Evolutionary conservation across 2,797 vertebrate species (phyloP).

Genomic region (Argentina silus): DNA sequence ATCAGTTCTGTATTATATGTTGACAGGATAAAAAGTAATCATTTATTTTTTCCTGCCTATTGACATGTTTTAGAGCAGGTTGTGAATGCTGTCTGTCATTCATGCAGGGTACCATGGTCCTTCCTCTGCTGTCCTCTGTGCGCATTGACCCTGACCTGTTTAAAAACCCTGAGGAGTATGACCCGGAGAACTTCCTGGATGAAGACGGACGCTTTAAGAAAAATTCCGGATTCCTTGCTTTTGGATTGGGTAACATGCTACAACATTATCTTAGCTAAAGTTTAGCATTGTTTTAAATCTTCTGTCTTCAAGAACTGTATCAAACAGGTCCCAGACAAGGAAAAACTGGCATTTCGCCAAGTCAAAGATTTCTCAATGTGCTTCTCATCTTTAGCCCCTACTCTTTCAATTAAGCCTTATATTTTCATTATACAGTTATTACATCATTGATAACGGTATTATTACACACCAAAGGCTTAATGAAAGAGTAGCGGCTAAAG

Average conservation of each 20-base stretch:
- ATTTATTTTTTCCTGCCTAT: not conserved
- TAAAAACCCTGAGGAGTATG: slow-evolving; percentile 62
- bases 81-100: slow-evolving; percentile 6
- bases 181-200: slow-evolving; percentile 74
- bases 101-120: slow-evolving; percentile 46
- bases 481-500: too few species aligned
- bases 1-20: not conserved
- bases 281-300: not conserved
- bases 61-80: not conserved
- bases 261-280: too few species aligned
- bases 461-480: too few species aligned
- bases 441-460: too few species aligned
- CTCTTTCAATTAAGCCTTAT: too few species aligned
- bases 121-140: slow-evolving; percentile 54
- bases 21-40: not conserved
- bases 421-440: too few species aligned
- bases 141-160: slow-evolving; percentile 66
- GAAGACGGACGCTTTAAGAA: slow-evolving; percentile 68
- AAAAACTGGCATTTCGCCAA: too few species aligned
- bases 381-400: too few species aligned
- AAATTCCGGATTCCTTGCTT: slow-evolving; percentile 69
- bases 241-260: slow-evolving; percentile 7
- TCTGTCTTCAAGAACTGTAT: too few species aligned
- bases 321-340: too few species aligned
- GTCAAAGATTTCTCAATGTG: too few species aligned